These are phyloP conservation scores for Characodon lateralis DNA, from an alignment of 2,797 vertebrate genomes.

Conservation along the genomic window DNA sequence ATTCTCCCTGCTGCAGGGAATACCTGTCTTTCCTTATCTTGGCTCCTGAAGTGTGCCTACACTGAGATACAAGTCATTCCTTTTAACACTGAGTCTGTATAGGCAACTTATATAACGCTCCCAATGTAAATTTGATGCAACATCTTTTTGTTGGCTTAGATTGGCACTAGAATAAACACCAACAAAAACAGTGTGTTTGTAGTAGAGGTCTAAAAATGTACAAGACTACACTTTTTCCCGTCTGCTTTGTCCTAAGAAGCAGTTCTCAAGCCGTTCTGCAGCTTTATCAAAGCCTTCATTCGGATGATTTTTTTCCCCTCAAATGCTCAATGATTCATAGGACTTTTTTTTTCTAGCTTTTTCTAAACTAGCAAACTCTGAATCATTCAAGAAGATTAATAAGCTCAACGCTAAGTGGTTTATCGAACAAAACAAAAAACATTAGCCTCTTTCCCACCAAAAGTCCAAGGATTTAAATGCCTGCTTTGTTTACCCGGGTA, in stretches of 20 bases:
- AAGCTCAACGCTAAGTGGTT: not conserved
- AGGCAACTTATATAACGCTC: not conserved
- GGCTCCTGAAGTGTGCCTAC: constrained; percentile 38
- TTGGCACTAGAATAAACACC: not conserved
- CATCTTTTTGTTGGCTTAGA: not conserved
- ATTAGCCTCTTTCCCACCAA: no score
- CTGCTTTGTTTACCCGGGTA: no score
- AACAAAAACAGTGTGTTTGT: not conserved
- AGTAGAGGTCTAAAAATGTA: not conserved
- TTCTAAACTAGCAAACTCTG: not conserved
- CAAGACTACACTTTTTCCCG: not conserved
- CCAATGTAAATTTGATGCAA: not conserved
- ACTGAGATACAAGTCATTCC: constrained; percentile 28
- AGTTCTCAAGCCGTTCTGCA: not conserved
- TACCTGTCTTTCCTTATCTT: constrained; percentile 6
- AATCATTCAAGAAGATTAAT: not conserved
- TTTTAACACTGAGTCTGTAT: not conserved
- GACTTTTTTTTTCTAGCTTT: not conserved
- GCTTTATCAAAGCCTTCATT: not conserved
- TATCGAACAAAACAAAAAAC: not conserved
- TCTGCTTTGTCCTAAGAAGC: not conserved
- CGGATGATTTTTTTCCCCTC: not conserved
- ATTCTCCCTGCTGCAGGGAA: constrained; percentile 53
- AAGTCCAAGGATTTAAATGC: no score
- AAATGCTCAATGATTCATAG: not conserved